Evolutionary conservation across 53 echinoderm and acorn worm genomes (phyloP), one percentile per base, ranked within the genome.

Genomic region (Patiria pectinifera): DNA sequence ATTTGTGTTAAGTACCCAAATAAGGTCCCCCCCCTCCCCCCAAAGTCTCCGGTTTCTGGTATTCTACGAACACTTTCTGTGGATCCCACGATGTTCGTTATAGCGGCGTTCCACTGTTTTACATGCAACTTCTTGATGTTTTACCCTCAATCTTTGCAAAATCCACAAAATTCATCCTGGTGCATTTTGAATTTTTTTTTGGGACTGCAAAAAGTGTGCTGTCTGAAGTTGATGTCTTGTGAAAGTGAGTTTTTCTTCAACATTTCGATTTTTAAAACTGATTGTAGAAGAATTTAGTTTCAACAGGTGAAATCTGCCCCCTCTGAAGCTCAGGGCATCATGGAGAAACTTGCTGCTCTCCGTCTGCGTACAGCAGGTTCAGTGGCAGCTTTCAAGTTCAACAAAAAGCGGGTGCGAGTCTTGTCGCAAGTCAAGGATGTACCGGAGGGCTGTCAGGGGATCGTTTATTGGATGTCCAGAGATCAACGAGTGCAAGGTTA

Each of bases 401-500:
- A 97, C 86, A 95, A 97, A 92, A 95, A 97, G 93, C 87, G 97
- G 21, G 95, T 95, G 15, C 89, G 91, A 45, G 91, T 95, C 2
- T 49, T 97, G 15, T 94, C 95, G 16, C 89, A 93, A 11, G 94
- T 78, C 1, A 80, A 85, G 80, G 89, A 97, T 48, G 81, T 95
- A 49, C 93, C 95, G 5, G 95, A 91, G 2, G 85, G 87, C 11
- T 94, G 92, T 46, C 43, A 93, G 9, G 97, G 97, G 35, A 83
- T 97, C 72, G 84, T 97, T 6, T 97, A 97, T 88, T 97, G 97
- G 97, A 97, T 97, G 97, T 92, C 91, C 53, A 74, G 97, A 69
- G 97, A 97, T 61, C 97, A 97, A 80, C 78, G 97, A 82, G 97
- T 97, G 25, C 97, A 97, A 89, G 97, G 97, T 97, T 21, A 71